Evolutionary conservation across 2,113 vertebrate genomes (phyloP).

Genomic region (Anser cygnoides): DNA sequence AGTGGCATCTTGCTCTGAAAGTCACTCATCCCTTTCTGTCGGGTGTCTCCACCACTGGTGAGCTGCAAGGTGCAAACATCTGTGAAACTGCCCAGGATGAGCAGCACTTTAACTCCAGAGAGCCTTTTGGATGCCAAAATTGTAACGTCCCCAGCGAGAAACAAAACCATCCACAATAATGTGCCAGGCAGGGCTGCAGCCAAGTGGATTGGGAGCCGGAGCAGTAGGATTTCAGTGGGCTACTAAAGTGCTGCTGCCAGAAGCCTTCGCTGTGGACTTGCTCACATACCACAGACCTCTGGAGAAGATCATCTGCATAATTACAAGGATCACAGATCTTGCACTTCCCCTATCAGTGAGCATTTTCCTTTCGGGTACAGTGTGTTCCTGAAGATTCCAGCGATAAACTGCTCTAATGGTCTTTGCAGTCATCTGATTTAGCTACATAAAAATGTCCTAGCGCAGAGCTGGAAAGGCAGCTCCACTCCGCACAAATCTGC

Average conservation of each 20-base stretch:
- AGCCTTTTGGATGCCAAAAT: neutral
- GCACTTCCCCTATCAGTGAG: constrained; percentile 27
- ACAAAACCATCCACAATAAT: neutral
- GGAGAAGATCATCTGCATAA: constrained; percentile 35
- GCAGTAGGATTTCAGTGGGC: constrained; percentile 8
- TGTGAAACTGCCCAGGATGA: neutral
- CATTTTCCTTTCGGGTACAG: constrained; percentile 46
- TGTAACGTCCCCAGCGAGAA: neutral
- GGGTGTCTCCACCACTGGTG: fast-evolving
- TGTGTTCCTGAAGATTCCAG: constrained; percentile 31
- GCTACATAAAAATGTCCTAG: constrained; percentile 17
- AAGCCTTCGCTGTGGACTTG: neutral
- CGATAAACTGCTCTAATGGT: constrained; percentile 38
- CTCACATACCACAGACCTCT: constrained; percentile 23
- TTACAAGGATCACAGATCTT: constrained; percentile 33
- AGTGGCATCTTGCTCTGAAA: neutral
- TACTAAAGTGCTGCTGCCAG: neutral
- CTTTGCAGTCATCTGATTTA: constrained; percentile 58
- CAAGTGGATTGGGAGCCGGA: neutral
- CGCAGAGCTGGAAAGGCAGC: neutral
- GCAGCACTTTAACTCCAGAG: neutral
- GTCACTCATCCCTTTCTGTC: fast-evolving
- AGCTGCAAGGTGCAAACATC: neutral
- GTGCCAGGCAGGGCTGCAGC: neutral
- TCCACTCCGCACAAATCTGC: neutral